A percentile compares a stretch with the other conserved stretches of the same genome.
Conservation (phyloP, 1,140 invertebrate species). For the Limonius californicus region DNA sequence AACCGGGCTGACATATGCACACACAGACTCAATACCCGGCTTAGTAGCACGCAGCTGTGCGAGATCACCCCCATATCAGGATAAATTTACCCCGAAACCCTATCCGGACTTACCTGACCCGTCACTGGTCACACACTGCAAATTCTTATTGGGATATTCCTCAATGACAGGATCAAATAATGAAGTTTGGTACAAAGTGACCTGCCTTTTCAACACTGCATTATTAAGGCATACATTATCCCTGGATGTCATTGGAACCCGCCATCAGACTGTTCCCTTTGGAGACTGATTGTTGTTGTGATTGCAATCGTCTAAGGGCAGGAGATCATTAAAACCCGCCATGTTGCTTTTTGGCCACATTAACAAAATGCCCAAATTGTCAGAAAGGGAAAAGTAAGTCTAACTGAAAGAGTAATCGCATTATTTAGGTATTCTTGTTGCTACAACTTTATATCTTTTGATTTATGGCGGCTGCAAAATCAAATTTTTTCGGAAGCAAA, state of each 20-base stretch:
- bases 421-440: too few relatives aligned
- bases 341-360: conserved; percentile 34
- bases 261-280: conserved; percentile 38
- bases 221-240: conserved; percentile 48
- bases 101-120: too few relatives aligned
- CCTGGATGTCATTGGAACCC: conserved; percentile 40
- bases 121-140: too few relatives aligned
- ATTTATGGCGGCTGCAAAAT: too few relatives aligned
- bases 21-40: conserved; percentile 35
- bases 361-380: conserved; percentile 22
- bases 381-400: too few relatives aligned
- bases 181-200: conserved; percentile 48
- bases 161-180: conserved; percentile 42
- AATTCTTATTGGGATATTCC: conserved; percentile 13
- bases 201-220: conserved; percentile 48
- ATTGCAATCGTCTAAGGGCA: conserved; percentile 29
- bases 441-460: too few relatives aligned
- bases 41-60: conserved; percentile 36
- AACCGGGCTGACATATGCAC: conserved; percentile 38
- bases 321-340: conserved; percentile 39
- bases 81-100: conserved; percentile 7
- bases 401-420: too few relatives aligned
- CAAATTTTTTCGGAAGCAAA: too few relatives aligned
- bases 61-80: conserved; percentile 32
- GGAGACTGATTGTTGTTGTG: background rate